Evolutionary conservation across 1,140 invertebrate genomes (phyloP).

Genomic region (Lepidurus arcticus): DNA sequence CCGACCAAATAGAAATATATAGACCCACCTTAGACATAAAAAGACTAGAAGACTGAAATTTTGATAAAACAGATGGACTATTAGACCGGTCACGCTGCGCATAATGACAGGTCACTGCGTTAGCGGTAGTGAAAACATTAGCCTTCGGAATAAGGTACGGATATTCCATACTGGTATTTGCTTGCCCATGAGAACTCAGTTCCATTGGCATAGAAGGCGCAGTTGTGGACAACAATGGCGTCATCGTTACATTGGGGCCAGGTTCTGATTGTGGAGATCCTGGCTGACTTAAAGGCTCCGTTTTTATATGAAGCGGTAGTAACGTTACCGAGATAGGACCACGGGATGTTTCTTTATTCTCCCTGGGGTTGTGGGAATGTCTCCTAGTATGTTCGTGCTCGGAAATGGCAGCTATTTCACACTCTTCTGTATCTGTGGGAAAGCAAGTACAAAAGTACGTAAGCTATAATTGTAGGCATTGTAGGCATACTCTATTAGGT

Average conservation of each 20-base stretch:
- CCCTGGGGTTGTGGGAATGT: background rate
- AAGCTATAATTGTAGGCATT: too few species aligned
- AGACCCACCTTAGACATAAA: background rate
- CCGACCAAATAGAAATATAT: too few species aligned
- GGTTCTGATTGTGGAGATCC: background rate
- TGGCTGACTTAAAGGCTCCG: conserved; percentile 5
- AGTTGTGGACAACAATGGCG: background rate
- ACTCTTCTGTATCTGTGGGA: background rate
- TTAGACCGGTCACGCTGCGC: background rate
- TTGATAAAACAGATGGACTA: background rate
- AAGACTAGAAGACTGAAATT: background rate
- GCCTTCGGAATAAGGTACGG: background rate
- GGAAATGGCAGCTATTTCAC: background rate
- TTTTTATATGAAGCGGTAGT: background rate
- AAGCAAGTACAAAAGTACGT: background rate
- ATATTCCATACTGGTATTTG: background rate
- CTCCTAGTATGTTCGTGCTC: background rate
- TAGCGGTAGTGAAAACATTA: background rate
- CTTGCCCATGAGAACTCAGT: background rate
- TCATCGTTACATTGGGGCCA: background rate
- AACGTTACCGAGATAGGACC: background rate
- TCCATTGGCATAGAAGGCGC: background rate
- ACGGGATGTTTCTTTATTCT: background rate
- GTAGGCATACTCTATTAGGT: too few species aligned
- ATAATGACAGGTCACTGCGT: background rate